Evolutionary conservation across 2,113 vertebrate species (phyloP).

Genomic region (Holacanthus passer): DNA sequence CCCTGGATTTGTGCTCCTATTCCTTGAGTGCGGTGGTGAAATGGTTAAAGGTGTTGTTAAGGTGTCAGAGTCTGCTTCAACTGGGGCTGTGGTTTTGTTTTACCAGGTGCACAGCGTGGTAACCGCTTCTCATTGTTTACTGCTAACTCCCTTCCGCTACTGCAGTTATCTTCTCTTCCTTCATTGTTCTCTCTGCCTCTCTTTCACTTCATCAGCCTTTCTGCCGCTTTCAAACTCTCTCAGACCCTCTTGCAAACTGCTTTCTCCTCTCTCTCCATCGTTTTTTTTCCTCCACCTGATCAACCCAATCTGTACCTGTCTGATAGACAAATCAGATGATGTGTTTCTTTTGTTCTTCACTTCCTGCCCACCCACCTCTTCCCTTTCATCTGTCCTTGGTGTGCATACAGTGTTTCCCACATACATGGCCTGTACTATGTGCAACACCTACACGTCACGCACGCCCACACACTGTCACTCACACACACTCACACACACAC

Average conservation of each 20-base stretch:
- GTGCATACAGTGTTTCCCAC: slow-evolving; percentile 75
- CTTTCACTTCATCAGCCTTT: slow-evolving; percentile 62
- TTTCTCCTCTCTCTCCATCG: slow-evolving; percentile 27
- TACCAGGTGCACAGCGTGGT: slow-evolving; percentile 90
- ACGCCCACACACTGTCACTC: slow-evolving; percentile 32
- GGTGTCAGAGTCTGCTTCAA: slow-evolving; percentile 80
- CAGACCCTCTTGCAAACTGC: slow-evolving; percentile 29
- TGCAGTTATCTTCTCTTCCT: slow-evolving; percentile 63
- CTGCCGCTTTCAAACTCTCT: slow-evolving; percentile 72
- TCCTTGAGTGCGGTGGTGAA: slow-evolving; percentile 71
- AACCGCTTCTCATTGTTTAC: slow-evolving; percentile 88
- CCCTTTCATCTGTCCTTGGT: slow-evolving; percentile 73
- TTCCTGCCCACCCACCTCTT: slow-evolving; percentile 75
- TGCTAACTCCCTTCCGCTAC: slow-evolving; percentile 86
- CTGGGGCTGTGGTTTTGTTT: slow-evolving; percentile 77
- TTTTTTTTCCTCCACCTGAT: slow-evolving; percentile 42
- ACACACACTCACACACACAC: slow-evolving; percentile 35
- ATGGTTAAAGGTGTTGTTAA: slow-evolving; percentile 79
- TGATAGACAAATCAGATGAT: slow-evolving; percentile 76
- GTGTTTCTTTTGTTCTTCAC: slow-evolving; percentile 70
- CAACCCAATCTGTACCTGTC: slow-evolving; percentile 39
- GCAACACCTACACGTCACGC: slow-evolving; percentile 64
- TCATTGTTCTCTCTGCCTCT: slow-evolving; percentile 70
- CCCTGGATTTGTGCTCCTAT: slow-evolving; percentile 28
- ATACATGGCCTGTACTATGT: slow-evolving; percentile 65